Evolutionary conservation across 2,797 vertebrate species (phyloP), one percentile per base, ranked within the genome.

Genomic region (Sebastolobus altivelis): DNA sequence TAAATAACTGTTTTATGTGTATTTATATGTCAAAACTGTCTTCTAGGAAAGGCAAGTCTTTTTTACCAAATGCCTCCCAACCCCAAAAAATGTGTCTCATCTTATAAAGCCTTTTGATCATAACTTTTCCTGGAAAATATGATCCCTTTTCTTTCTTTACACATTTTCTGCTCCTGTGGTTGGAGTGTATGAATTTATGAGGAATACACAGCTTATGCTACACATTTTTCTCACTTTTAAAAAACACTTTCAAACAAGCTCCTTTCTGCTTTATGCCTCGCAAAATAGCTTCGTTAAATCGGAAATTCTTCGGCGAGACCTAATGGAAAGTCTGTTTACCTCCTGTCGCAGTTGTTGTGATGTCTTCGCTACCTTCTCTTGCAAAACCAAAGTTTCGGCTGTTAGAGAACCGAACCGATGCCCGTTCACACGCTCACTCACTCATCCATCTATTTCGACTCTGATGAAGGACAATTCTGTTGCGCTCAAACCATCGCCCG

Each of bases 391-490:
- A 61, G 6, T 63, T 70, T 74, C 56, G 40, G 25, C 77, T 11
- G 33, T 60, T 62, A 2, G 55, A 83, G 78, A 67, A 66, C 49
- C 8, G 9, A 66, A 83, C 27, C 29, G 35, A 70, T 33, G 73
- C 68, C 68, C 59, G 14, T 86, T 65, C 71, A 52, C 29, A 25
- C 59, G 56, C 77, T 75, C 72, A 75, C 56, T 78, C 81, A 75
- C 56, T 78, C 81, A 74, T 87, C 79, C 69, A 67, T 83, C 79
- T 75, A 72, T 78, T 73, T 83, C 60, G 62, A 27, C 72, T 65
- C 46, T 49, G 66, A 80, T 43, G 80, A 80, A 66, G 77, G 62
- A 80, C 65, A 46, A 52, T 46, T 80, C 71, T 46, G 49, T 35
- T 61, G 72, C 79, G 31, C 78, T 83, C 31, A 54, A 80, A 74